These are phyloP conservation scores for Dasypolia templi DNA, from an alignment of 2,888 invertebrate species.

Conservation along the genomic window DNA sequence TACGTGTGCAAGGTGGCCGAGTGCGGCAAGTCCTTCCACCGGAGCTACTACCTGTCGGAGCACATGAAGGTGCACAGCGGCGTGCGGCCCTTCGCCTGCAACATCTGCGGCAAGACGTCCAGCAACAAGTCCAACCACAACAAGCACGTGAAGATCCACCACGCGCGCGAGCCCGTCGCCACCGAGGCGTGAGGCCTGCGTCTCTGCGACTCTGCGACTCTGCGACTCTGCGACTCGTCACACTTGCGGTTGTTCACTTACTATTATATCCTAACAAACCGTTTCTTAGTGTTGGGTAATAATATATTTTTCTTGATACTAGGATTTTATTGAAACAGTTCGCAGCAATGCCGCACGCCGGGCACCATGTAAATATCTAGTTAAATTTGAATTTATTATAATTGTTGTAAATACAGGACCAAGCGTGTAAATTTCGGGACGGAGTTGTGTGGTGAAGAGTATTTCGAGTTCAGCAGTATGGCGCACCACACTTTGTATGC, in stretches of 20 bases:
- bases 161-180: slow-evolving; percentile 96
- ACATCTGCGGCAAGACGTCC: slow-evolving; percentile 96
- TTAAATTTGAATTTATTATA: slow-evolving; percentile 83
- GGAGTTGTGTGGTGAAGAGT: slow-evolving; percentile 72
- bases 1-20: slow-evolving; percentile 93
- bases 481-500: slow-evolving; percentile 60
- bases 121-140: slow-evolving; percentile 97
- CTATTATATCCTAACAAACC: neutral
- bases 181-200: slow-evolving; percentile 91
- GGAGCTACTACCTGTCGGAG: slow-evolving; percentile 96
- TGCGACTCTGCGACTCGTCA: neutral
- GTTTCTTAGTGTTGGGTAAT: slow-evolving; percentile 6
- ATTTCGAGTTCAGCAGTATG: slow-evolving; percentile 72
- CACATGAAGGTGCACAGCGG: slow-evolving; percentile 97
- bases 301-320: slow-evolving; percentile 9
- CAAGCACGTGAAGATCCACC: slow-evolving; percentile 97
- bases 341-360: slow-evolving; percentile 54
- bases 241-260: neutral
- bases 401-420: slow-evolving; percentile 88
- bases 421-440: slow-evolving; percentile 78
- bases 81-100: slow-evolving; percentile 94
- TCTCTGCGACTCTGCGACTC: slow-evolving; percentile 8
- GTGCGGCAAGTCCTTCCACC: slow-evolving; percentile 96
- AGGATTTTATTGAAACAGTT: slow-evolving; percentile 17
- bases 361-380: slow-evolving; percentile 85